Evolutionary conservation across 2,113 vertebrate genomes (phyloP), one percentile per base, ranked within the genome.

Genomic region (Oreotragus oreotragus): DNA sequence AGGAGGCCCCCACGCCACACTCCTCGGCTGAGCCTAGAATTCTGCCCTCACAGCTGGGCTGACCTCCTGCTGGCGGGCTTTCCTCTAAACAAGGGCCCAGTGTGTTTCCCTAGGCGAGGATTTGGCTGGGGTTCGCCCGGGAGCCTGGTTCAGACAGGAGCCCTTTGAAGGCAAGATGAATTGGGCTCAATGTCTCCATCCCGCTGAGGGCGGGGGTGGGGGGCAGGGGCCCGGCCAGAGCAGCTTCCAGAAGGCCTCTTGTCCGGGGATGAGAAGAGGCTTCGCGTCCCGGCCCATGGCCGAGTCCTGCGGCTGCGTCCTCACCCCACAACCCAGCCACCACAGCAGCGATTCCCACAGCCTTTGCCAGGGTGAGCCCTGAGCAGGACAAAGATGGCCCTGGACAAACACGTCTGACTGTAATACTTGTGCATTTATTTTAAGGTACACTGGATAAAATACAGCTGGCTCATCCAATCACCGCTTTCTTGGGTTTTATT

Each of bases 91-190:
- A 96, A 94, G 93, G 77, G 73, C 58, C 39, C 49, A 55, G 77
- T 93, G 89, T 96, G 91, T 64, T 49, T 19, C 33, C 51, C 66
- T 3, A 0, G 49, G 84, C 39, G 1, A 27, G 73, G 57, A 23
- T 3, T 25, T 58, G 96, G 95, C 84, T 10, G 19, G 19, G 80
- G 6, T 14, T 76, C 33, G 5, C 66, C 76, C 1, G 0, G 55
- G 81, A 80, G 90, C 79, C 43, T 0, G 19, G 39, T 3, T 12
- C 85, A 87, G 70, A 95, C 95, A 94, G 95, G 73, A 53, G 87
- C 33, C 49, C 96, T 87, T 96, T 96, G 90, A 96, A 79, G 94
- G 58, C 64, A 1, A 25, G 13, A 70, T 96, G 95, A 97, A 96
- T 95, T 2, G 77, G 49, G 89, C 53, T 55, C 93, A 90, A 66